These are phyloP conservation scores for Sphenopsis melanotis DNA, from an alignment of 2,797 vertebrate species.

Conservation along the genomic window DNA sequence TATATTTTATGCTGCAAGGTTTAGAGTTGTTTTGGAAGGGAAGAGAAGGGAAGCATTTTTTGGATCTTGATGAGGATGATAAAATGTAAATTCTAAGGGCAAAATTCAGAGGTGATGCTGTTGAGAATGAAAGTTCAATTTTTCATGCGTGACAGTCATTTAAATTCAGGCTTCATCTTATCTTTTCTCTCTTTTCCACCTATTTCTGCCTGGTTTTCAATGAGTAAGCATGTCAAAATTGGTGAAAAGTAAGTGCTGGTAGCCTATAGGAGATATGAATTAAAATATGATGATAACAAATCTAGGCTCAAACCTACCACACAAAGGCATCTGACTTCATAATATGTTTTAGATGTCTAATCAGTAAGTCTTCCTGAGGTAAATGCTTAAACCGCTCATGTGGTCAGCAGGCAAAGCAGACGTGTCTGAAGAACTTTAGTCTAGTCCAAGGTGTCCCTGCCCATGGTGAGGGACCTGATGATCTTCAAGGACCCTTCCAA, in stretches of 20 bases:
- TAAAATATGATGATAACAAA: neutral
- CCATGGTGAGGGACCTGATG: neutral
- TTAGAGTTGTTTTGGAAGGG: constrained; percentile 38
- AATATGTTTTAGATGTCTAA: neutral
- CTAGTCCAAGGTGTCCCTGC: neutral
- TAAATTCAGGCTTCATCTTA: constrained; percentile 14
- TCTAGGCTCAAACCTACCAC: neutral
- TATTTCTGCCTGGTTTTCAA: neutral
- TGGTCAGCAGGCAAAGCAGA: neutral
- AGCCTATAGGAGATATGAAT: neutral
- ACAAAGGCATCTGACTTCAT: neutral
- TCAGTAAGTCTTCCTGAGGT: neutral
- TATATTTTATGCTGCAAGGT: constrained; percentile 57
- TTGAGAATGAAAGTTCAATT: neutral
- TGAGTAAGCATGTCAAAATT: neutral
- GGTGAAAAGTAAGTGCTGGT: neutral
- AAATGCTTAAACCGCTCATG: neutral
- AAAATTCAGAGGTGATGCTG: constrained; percentile 45
- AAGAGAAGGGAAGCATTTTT: neutral
- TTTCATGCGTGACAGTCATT: constrained; percentile 1
- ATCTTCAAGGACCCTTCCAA: neutral
- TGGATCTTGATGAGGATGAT: constrained; percentile 32
- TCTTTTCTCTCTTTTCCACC: neutral
- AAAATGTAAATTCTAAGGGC: constrained; percentile 53
- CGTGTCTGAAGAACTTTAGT: neutral